A percentile compares a stretch with the other conserved stretches of the same genome.
phyloP scores from a whole-genome alignment of 2,113 vertebrate genomes.

The Numida meleagris region DNA sequence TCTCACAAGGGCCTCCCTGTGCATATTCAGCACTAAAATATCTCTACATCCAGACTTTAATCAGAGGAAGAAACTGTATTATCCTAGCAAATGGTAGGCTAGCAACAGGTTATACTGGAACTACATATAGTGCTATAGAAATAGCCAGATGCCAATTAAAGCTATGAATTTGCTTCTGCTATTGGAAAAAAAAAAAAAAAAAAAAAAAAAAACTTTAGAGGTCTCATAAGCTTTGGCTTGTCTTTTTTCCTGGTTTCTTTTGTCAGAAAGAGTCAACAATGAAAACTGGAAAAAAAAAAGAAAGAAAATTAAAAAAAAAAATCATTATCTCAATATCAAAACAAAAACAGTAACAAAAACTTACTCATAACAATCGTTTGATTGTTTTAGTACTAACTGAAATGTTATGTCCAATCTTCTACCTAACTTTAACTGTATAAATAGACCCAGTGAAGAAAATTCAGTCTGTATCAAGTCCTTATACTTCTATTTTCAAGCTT shows the following conservation, averaged over 20 bases:
- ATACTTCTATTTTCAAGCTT: neutral
- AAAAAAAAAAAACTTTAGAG: no score
- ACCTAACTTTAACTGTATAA: neutral
- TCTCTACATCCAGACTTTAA: neutral
- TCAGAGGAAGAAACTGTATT: neutral
- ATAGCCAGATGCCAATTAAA: neutral
- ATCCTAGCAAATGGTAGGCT: neutral
- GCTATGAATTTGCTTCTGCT: neutral
- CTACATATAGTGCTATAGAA: neutral
- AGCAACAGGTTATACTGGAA: neutral
- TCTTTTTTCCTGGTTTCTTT: neutral
- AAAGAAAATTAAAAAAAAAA: neutral
- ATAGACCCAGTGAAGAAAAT: neutral
- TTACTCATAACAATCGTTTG: neutral
- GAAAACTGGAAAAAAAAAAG: neutral
- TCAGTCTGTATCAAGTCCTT: fast-evolving
- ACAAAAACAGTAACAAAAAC: neutral
- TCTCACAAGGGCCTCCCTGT: neutral
- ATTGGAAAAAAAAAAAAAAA: neutral
- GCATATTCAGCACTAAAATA: neutral
- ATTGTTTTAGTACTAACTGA: neutral
- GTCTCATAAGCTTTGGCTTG: neutral
- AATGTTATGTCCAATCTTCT: neutral
- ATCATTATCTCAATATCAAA: neutral
- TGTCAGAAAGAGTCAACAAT: neutral